Base-by-base conservation (phyloP, 2,888 invertebrate genomes). In the Orchestes rusci region DNA sequence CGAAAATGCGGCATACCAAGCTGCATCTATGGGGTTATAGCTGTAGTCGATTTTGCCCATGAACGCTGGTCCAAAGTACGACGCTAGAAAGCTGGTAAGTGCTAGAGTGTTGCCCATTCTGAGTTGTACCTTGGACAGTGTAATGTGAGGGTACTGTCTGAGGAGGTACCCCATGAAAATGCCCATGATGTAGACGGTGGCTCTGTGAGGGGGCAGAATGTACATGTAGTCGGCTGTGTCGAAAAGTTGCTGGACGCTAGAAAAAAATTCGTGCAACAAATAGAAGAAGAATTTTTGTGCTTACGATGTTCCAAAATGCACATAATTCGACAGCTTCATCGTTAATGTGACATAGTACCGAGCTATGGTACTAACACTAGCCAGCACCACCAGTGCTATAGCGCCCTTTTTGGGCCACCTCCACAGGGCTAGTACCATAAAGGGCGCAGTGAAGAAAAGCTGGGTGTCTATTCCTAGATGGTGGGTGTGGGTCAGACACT, bases 401-500 rank as follows among this genome's bases (percentile, higher is more conserved):
- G 71, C 55, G 4, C 79, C 80, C 29, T 67, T 68, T 48, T 70
- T 71, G 2, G 78, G 80, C 73, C 73, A 78, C 53, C 74, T 78
- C 74, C 79, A 80, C 13, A 82, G 57, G 2, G 71, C 41, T 32
- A 71, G 65, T 2, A 80, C 72, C 57, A 81, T 65, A 4, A 80
- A 54, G 0, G 82, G 82, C 1, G 81, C 78, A 13, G 76, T 56
- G 1, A 74, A 69, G 58, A 82, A 82, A 16, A 82, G 62, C 63
- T 82, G 80, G 1, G 80, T 82, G 56, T 82, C 82, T 49, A 82
- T 82, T 23, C 82, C 82, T 37, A 82, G 58, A 58, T 82, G 82
- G 62, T 82, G 82, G 0, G 82, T 82, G 53, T 82, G 82, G 1
- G 81, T 82, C 16, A 82, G 65, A 57, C 82, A 82, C 79, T 80